Conservation (phyloP, 2,888 invertebrate species). For the Oegoconia quadripuncta region DNA sequence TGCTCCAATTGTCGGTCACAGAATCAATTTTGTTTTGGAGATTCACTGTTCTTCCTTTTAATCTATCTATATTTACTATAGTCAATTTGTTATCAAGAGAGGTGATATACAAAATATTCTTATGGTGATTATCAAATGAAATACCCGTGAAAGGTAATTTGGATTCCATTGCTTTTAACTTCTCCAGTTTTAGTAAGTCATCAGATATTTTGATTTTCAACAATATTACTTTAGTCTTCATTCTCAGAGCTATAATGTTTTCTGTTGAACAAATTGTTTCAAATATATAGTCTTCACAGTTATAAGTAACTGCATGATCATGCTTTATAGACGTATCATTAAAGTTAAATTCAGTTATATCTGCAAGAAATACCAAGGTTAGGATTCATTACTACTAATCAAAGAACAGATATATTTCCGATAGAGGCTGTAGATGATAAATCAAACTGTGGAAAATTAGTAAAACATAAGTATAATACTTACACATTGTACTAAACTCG, state of each 20-base stretch:
- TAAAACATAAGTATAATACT: conserved; percentile 34
- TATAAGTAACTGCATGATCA: conserved; percentile 34
- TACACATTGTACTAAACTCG: conserved; percentile 54
- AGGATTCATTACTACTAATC: no score
- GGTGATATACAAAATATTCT: conserved; percentile 58
- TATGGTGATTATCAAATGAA: conserved; percentile 58
- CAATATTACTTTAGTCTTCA: conserved; percentile 52
- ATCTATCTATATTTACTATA: conserved; percentile 60
- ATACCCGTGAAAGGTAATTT: conserved; percentile 58
- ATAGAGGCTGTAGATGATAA: no score
- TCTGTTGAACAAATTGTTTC: conserved; percentile 55
- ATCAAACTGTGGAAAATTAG: no score
- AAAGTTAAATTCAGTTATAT: conserved; percentile 48
- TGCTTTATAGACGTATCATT: conserved; percentile 33
- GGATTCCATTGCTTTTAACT: conserved; percentile 49
- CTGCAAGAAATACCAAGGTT: conserved; percentile 38
- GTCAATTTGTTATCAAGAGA: conserved; percentile 48
- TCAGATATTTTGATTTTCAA: conserved; percentile 40
- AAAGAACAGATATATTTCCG: no score
- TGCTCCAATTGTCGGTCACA: conserved; percentile 59
- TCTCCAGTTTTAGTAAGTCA: conserved; percentile 36
- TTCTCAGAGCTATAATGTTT: conserved; percentile 55
- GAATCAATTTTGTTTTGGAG: conserved; percentile 36
- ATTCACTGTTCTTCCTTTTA: conserved; percentile 47
- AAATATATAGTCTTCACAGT: conserved; percentile 51